Conservation (phyloP, 92 coral and sea anemone genomes). For the Siderastrea radians region DNA sequence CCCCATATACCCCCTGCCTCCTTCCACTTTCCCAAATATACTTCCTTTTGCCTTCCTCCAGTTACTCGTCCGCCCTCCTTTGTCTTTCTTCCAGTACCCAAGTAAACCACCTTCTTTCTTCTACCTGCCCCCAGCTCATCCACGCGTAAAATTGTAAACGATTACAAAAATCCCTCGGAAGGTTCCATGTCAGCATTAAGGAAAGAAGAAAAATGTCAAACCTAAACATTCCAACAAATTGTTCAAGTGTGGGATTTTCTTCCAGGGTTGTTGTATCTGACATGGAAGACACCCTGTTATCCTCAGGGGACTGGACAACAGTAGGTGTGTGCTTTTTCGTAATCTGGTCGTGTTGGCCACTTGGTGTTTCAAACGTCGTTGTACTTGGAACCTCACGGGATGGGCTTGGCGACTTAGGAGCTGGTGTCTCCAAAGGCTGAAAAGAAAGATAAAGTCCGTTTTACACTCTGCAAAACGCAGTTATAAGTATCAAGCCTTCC, state of each 20-base stretch:
- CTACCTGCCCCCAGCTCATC: no score
- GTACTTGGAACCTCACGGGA: slow-evolving; percentile 84
- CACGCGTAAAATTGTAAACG: no score
- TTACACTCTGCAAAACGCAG: no score
- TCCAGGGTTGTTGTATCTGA: slow-evolving; percentile 47
- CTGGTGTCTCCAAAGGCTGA: slow-evolving; percentile 44
- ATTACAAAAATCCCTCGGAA: no score
- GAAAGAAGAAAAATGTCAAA: slow-evolving; percentile 1
- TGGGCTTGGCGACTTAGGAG: slow-evolving; percentile 59
- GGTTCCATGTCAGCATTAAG: neutral
- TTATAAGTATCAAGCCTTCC: no score
- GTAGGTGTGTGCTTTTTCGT: slow-evolving; percentile 10
- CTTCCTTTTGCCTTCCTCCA: no score
- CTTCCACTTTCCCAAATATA: no score
- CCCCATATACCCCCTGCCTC: no score
- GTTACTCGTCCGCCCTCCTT: no score
- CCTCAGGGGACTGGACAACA: slow-evolving; percentile 75
- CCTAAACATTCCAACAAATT: slow-evolving; percentile 58
- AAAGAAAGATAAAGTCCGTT: neutral
- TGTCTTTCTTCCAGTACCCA: no score
- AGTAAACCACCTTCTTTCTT: no score
- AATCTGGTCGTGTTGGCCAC: slow-evolving; percentile 1
- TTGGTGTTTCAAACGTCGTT: slow-evolving; percentile 68
- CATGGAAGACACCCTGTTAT: slow-evolving; percentile 76
- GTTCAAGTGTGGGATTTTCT: slow-evolving; percentile 42